Conservation (phyloP, 1,140 invertebrate genomes). For the Pogonognathellus flavescens region DNA sequence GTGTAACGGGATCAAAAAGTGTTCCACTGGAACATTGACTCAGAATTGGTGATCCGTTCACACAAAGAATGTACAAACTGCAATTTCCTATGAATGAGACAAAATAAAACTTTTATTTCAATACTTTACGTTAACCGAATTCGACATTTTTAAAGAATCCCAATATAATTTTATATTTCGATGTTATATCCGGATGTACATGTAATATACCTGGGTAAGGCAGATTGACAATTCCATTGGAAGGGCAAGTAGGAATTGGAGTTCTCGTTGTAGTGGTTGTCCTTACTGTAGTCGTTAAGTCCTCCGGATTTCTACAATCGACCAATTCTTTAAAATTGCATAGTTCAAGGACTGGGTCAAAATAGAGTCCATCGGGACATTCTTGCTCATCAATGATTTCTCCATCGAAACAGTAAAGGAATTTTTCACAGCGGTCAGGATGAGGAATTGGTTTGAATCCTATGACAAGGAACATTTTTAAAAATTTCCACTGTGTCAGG, state of each 20-base stretch:
- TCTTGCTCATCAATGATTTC: background rate
- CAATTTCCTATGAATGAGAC: background rate
- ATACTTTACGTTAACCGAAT: background rate
- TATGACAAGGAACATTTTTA: background rate
- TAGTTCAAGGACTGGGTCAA: background rate
- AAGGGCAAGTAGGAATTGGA: background rate
- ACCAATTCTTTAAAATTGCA: constrained; percentile 12
- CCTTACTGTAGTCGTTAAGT: background rate
- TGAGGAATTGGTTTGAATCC: constrained; percentile 8
- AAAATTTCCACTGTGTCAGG: background rate
- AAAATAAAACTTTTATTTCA: background rate
- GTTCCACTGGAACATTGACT: background rate
- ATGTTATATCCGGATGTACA: background rate
- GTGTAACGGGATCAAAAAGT: background rate
- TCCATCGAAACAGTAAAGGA: background rate
- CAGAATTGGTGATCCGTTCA: background rate
- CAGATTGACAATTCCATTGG: background rate
- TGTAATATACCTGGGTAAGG: constrained; percentile 5
- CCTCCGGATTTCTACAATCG: background rate
- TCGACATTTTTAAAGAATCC: background rate
- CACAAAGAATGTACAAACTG: background rate
- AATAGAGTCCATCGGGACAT: background rate
- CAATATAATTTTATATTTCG: background rate
- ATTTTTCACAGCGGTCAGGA: background rate
- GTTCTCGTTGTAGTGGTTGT: background rate